Evolutionary conservation across 2,113 vertebrate genomes (phyloP), one percentile per base, ranked within the genome.

Genomic region (Orientallactaga bullata): DNA sequence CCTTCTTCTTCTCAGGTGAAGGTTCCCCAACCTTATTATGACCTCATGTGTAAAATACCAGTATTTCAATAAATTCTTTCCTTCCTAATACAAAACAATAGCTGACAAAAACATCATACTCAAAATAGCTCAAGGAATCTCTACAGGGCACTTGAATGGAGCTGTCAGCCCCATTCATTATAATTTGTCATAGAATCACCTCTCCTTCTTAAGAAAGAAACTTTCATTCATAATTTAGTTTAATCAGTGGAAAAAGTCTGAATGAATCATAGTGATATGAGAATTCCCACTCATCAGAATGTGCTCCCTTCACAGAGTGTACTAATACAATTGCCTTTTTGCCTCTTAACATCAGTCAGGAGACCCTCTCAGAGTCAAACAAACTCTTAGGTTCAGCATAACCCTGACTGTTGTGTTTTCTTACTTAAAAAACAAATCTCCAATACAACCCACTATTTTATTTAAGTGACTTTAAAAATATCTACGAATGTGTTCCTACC

Each of bases 361-460:
- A 13, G 2, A 85, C 85, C 69, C 5, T 60, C 68, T 80, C 61
- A 85, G 60, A 90, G 83, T 79, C 23, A 37, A 60, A 92, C 65
- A 85, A 83, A 28, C 28, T 90, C 42, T 80, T 55, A 18, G 24
- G 3, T 85, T 93, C 26, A 71, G 20, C 1, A 5, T 17, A 66
- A 37, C 17, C 28, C 3, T 86, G 21, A 58, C 16, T 82, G 9
- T 39, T 88, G 6, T 78, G 42, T 81, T 94, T 91, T 80, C 51
- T 91, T 94, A 94, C 89, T 91, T 88, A 88, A 93, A 88, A 93
- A 89, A n/a, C 37, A 90, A 20, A 39, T 26, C 16, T 77, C 61
- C 28, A 58, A 66, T 47, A 80, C 42, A 66, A 24, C 35, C 12
- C 39, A 26, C 3, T 76, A 88, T 95, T 91, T 95, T 89, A 65